Conservation (phyloP, 2,888 invertebrate species). For the Perizoma affinitatum region DNA sequence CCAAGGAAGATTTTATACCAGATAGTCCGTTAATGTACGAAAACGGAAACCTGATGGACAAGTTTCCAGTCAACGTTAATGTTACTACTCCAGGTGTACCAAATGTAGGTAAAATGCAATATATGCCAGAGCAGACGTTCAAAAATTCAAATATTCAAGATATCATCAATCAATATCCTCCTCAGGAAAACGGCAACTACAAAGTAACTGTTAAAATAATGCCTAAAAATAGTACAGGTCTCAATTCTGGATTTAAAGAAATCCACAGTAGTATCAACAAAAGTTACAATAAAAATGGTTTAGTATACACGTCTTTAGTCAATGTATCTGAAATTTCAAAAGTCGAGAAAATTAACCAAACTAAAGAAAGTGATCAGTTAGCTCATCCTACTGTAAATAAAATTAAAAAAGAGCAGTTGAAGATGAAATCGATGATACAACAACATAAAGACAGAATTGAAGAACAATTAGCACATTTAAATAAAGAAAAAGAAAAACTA, state of each 20-base stretch:
- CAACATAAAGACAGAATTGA: slow-evolving; percentile 60
- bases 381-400: slow-evolving; percentile 29
- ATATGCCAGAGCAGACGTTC: slow-evolving; percentile 1
- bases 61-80: slow-evolving; percentile 15
- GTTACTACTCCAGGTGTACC: slow-evolving; percentile 11
- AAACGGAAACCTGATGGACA: slow-evolving; percentile 20
- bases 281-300: slow-evolving; percentile 66
- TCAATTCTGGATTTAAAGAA: slow-evolving; percentile 67
- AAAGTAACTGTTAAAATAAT: slow-evolving; percentile 69
- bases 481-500: slow-evolving; percentile 56
- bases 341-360: slow-evolving; percentile 55
- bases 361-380: slow-evolving; percentile 19
- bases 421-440: slow-evolving; percentile 54
- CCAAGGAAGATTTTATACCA: slow-evolving; percentile 45
- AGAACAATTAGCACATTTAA: slow-evolving; percentile 55
- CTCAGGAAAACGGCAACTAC: slow-evolving; percentile 48
- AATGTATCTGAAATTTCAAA: slow-evolving; percentile 74
- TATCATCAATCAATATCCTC: slow-evolving; percentile 48
- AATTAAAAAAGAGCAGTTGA: slow-evolving; percentile 48
- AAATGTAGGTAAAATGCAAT: slow-evolving; percentile 7
- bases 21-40: slow-evolving; percentile 30
- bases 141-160: slow-evolving; percentile 46
- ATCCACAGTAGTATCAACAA: slow-evolving; percentile 72
- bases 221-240: slow-evolving; percentile 59
- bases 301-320: slow-evolving; percentile 62